Conservation (phyloP, 2,797 vertebrate species). For the Benthosema pterotum region DNA sequence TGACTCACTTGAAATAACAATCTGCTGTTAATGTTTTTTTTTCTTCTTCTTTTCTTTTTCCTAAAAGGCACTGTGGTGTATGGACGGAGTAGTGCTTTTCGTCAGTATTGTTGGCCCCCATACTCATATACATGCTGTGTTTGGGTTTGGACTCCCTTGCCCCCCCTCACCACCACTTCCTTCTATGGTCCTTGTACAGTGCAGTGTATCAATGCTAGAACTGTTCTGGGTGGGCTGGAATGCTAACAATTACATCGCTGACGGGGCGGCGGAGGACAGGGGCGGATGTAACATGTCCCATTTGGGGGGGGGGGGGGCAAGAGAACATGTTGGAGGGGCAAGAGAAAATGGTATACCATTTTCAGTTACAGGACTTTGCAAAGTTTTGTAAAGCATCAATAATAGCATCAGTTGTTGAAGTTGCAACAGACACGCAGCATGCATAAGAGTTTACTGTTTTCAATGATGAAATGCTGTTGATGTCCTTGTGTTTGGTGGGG, state of each 20-base stretch:
- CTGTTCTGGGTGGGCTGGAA: constrained; percentile 33
- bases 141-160: constrained; percentile 8
- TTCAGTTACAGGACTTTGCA: no score
- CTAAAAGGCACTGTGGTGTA: constrained; percentile 24
- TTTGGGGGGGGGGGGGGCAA: no score
- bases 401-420: no score
- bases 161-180: neutral
- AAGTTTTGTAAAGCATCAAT: no score
- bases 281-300: no score
- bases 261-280: no score
- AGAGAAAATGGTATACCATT: no score
- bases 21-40: neutral
- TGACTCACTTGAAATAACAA: constrained; percentile 48
- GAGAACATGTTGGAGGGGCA: no score
- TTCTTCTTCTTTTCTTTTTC: neutral
- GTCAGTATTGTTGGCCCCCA: neutral
- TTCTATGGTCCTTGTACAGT: constrained; percentile 5
- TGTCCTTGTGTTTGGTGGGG: no score
- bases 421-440: no score
- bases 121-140: neutral
- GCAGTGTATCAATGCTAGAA: constrained; percentile 27
- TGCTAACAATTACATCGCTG: constrained; percentile 45
- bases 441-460: no score
- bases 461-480: no score
- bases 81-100: constrained; percentile 19